These are phyloP conservation scores for Trematomus loennbergii DNA, from an alignment of 2,113 vertebrate species.

Conservation along the genomic window DNA sequence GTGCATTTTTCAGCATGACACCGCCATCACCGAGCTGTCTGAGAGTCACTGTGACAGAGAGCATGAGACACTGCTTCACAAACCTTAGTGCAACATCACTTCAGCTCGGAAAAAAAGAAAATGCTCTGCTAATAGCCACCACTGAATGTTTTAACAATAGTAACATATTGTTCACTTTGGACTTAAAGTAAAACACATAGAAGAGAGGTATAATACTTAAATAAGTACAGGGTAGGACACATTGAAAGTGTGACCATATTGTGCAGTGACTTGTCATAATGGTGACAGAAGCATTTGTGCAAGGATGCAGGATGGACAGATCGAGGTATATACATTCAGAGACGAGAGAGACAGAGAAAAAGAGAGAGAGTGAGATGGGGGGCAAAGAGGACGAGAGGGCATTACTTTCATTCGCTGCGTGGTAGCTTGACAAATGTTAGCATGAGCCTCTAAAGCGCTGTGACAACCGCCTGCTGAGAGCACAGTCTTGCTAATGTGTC, in stretches of 20 bases:
- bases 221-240: neutral
- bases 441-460: constrained; percentile 92
- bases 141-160: neutral
- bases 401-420: constrained; percentile 87
- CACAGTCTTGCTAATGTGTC: constrained; percentile 98
- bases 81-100: constrained; percentile 19
- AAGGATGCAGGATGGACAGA: constrained; percentile 5
- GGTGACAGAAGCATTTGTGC: constrained; percentile 29
- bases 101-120: constrained; percentile 12
- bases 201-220: neutral
- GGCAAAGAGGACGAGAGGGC: constrained; percentile 75
- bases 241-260: constrained; percentile 5
- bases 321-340: constrained; percentile 25
- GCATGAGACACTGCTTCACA: constrained; percentile 47
- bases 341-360: constrained; percentile 58
- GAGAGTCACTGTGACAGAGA: constrained; percentile 51
- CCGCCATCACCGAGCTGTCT: constrained; percentile 60
- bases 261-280: constrained; percentile 16
- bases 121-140: neutral
- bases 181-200: neutral
- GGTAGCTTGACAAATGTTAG: constrained; percentile 95
- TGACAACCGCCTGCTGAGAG: constrained; percentile 99
- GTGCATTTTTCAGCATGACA: constrained; percentile 71
- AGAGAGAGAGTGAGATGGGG: constrained; percentile 7
- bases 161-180: neutral